phyloP scores from a whole-genome alignment of 2,888 invertebrate species.

The Platycnemis pennipes region DNA sequence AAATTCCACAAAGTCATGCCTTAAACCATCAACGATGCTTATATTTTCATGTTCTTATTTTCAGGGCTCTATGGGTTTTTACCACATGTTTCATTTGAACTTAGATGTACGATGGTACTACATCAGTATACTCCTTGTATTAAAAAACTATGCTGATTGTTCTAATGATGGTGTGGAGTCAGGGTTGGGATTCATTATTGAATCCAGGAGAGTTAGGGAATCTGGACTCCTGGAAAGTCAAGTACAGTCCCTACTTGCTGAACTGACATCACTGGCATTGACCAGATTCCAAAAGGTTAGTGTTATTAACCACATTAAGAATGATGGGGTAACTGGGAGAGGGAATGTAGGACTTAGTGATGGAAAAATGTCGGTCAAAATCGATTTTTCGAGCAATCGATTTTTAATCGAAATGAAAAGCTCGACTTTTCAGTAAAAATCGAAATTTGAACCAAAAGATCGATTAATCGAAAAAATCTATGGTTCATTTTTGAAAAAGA shows the following conservation, averaged over 20 bases:
- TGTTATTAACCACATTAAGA: background rate
- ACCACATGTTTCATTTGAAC: slow-evolving; percentile 80
- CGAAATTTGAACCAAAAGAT: too few species aligned
- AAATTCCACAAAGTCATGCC: too few species aligned
- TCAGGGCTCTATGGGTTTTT: slow-evolving; percentile 79
- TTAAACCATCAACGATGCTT: too few species aligned
- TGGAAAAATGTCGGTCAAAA: too few species aligned
- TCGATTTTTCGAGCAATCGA: too few species aligned
- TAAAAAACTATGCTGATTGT: slow-evolving; percentile 72
- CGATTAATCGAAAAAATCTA: too few species aligned
- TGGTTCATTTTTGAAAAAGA: too few species aligned
- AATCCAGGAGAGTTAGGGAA: slow-evolving; percentile 18
- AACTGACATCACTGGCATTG: slow-evolving; percentile 68
- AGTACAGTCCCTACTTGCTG: slow-evolving; percentile 67
- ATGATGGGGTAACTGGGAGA: background rate
- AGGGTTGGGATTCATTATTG: slow-evolving; percentile 16
- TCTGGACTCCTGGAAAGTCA: slow-evolving; percentile 57
- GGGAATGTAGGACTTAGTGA: too few species aligned
- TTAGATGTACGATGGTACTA: slow-evolving; percentile 80
- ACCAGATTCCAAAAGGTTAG: slow-evolving; percentile 69
- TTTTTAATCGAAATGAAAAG: too few species aligned
- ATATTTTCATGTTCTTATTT: slow-evolving; percentile 70
- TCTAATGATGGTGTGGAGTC: slow-evolving; percentile 73
- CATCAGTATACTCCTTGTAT: slow-evolving; percentile 75
- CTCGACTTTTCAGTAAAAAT: too few species aligned